Conservation (phyloP, 2,888 invertebrate genomes). For the Campoplex capitator region DNA sequence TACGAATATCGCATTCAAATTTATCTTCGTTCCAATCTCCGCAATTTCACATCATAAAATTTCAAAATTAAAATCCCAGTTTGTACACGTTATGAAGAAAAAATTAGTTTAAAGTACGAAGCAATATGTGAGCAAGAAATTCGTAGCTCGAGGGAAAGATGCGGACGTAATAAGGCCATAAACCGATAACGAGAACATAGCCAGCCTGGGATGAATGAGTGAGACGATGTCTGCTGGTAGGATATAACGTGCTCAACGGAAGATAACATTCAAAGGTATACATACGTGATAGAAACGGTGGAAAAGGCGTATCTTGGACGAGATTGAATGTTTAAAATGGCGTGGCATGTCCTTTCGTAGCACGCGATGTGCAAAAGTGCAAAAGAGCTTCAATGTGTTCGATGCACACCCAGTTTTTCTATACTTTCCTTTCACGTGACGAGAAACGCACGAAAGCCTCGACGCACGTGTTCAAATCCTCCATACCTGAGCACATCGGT, state of each 20-base stretch:
- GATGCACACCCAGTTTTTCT: background rate
- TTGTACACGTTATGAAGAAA: constrained; percentile 24
- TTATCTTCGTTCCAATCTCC: background rate
- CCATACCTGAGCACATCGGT: background rate
- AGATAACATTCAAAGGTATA: constrained; percentile 35
- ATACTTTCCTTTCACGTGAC: background rate
- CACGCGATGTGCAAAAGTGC: constrained; percentile 20
- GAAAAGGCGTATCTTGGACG: background rate
- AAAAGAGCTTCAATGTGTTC: constrained; percentile 46
- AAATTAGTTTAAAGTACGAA: constrained; percentile 16
- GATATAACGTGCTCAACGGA: too few relatives aligned
- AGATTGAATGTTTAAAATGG: background rate
- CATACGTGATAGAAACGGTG: background rate
- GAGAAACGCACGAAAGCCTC: background rate
- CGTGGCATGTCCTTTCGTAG: constrained; percentile 6
- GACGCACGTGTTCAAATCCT: background rate
- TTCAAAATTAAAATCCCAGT: constrained; percentile 21
- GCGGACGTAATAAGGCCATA: constrained; percentile 15
- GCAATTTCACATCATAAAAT: constrained; percentile 58
- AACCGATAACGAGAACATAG: constrained; percentile 63
- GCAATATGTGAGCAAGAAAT: constrained; percentile 15
- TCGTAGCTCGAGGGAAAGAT: background rate
- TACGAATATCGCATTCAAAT: background rate
- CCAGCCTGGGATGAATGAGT: constrained; percentile 54
- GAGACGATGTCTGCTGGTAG: constrained; percentile 3